These are phyloP conservation scores for Melikaiella ostensackeni DNA, from an alignment of 2,888 invertebrate species.

Conservation along the genomic window DNA sequence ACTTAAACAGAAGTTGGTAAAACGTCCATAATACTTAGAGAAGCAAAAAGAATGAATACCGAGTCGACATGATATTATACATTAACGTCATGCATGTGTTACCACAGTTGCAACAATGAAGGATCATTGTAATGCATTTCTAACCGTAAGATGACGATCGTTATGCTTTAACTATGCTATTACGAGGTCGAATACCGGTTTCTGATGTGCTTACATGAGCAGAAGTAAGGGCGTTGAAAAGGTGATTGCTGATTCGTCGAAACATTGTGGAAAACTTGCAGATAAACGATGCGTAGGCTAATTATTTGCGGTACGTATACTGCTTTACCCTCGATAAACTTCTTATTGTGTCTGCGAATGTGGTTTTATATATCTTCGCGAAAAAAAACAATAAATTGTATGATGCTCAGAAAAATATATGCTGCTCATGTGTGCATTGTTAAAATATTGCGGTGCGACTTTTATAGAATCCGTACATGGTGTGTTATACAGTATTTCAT, in stretches of 20 bases:
- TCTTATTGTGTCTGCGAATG: background rate
- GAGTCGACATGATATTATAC: constrained; percentile 22
- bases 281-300: constrained; percentile 6
- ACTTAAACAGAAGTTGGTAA: constrained; percentile 24
- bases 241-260: constrained; percentile 5
- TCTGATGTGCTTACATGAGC: constrained; percentile 6
- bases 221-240: constrained; percentile 4
- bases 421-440: too few relatives aligned
- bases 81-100: constrained; percentile 32
- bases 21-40: constrained; percentile 30
- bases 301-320: constrained; percentile 7
- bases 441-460: too few relatives aligned
- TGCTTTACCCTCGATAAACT: constrained; percentile 18
- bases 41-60: constrained; percentile 27
- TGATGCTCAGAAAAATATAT: background rate
- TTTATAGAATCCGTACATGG: too few relatives aligned
- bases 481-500: too few relatives aligned
- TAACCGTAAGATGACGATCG: constrained; percentile 26
- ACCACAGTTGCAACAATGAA: constrained; percentile 30
- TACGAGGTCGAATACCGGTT: constrained; percentile 10
- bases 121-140: constrained; percentile 19
- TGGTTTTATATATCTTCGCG: too few relatives aligned
- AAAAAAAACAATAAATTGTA: background rate
- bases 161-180: constrained; percentile 23
- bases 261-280: constrained; percentile 3